phyloP scores from a whole-genome alignment of 30 jellyfish, hydroid and myxozoan genomes.

The Turritopsis dohrnii region DNA sequence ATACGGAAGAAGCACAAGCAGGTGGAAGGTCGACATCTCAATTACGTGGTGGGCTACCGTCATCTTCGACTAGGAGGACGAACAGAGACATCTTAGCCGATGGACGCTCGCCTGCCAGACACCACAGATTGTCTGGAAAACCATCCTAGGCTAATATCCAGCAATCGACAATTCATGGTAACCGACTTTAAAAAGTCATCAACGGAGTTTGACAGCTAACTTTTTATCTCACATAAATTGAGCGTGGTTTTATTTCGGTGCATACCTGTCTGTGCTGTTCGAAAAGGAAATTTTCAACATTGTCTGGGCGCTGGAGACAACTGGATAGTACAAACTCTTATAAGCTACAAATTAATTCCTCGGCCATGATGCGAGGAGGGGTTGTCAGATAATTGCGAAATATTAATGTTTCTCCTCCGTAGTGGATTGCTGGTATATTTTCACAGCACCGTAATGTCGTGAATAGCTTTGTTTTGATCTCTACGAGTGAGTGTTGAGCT shows the following conservation, averaged over 20 bases:
- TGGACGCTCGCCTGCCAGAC: conserved; percentile 24
- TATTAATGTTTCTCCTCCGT: too few relatives aligned
- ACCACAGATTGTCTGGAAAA: conserved; percentile 31
- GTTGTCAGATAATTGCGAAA: too few relatives aligned
- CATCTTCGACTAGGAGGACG: conserved; percentile 16
- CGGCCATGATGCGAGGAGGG: too few relatives aligned
- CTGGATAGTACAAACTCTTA: neutral
- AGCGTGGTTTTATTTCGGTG: neutral
- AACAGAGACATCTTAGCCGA: conserved; percentile 25
- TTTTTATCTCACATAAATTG: neutral
- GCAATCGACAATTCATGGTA: neutral
- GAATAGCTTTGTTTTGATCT: too few relatives aligned
- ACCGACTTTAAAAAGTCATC: neutral
- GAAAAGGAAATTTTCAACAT: neutral
- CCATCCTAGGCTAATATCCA: neutral
- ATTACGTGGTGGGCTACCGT: conserved; percentile 22
- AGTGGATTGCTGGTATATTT: too few relatives aligned
- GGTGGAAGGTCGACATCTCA: conserved; percentile 16
- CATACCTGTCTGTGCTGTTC: neutral
- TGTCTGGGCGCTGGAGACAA: neutral
- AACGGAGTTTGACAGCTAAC: neutral
- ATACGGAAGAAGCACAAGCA: neutral
- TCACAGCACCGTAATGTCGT: too few relatives aligned
- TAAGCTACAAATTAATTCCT: too few relatives aligned
- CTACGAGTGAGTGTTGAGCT: too few relatives aligned